These are phyloP conservation scores for Perizoma flavofasciatum DNA, from an alignment of 2,888 invertebrate genomes.

Conservation along the genomic window DNA sequence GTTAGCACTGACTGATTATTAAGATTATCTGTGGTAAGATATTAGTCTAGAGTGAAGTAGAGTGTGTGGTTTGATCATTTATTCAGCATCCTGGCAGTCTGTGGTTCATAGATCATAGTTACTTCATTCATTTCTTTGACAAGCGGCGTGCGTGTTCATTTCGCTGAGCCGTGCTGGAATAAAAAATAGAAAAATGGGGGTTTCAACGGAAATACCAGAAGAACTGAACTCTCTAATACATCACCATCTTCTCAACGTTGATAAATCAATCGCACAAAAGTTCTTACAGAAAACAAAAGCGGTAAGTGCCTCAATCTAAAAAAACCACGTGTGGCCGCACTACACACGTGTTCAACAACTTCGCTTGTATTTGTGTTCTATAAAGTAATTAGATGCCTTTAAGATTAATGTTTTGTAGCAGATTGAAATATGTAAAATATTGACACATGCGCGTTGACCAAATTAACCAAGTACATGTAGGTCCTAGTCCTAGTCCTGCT, in stretches of 20 bases:
- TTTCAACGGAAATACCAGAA: conserved; percentile 52
- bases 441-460: too few species aligned
- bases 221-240: conserved; percentile 84
- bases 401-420: neutral
- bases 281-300: conserved; percentile 89
- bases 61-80: too few species aligned
- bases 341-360: conserved; percentile 60
- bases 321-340: conserved; percentile 66
- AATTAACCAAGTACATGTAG: too few species aligned
- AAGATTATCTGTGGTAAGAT: too few species aligned
- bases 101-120: neutral
- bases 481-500: too few species aligned
- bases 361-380: neutral
- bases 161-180: conserved; percentile 12
- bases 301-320: conserved; percentile 81
- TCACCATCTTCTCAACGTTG: conserved; percentile 86
- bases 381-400: neutral
- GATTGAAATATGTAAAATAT: too few species aligned
- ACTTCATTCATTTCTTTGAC: conserved; percentile 21
- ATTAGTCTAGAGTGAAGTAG: too few species aligned
- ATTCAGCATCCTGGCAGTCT: neutral
- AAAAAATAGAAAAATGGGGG: conserved; percentile 58
- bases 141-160: conserved; percentile 19
- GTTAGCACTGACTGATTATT: too few species aligned
- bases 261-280: conserved; percentile 86